Evolutionary conservation across 2,888 invertebrate species (phyloP), one percentile per base, ranked within the genome.

Genomic region (Chrysina gloriosa): DNA sequence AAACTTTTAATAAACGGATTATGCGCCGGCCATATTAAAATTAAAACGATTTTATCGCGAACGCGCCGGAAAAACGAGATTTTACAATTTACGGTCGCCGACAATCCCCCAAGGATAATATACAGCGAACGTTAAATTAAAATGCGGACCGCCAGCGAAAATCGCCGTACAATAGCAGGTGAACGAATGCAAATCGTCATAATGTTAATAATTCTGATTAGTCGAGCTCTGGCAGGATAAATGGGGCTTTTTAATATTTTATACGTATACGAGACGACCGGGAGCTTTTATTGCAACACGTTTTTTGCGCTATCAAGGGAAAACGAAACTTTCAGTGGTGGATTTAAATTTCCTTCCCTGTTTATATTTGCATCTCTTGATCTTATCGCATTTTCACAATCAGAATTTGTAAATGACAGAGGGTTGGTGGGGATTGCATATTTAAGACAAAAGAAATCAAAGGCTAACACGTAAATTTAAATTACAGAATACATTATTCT

Each of bases 1-100:
- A 39, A 56, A 56, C 36, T 56, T 56, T 56, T 56, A 56, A 56
- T 56, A 56, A 56, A 56, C 34, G 36, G 36, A 25, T 50, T 50
- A n/a, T n/a, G n/a, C n/a, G n/a, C 21, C 23, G 21, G 16, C 25
- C 36, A 36, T 56, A 56, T 56, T 34, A 56, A 56, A 56, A 56
- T 56, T 25, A 11, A 21, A 36, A 21, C 36, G 56, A 56, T 56
- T 21, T n/a, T 56, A 56, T 56, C 56, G 11, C 23, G 27, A 31
- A 31, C 31, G 23, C n/a, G 9, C 7, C n/a, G 19, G 16, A 56
- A 29, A 36, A 34, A 56, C 27, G 19, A 56, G 36, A 56, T 56
- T 56, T 56, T 36, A 56, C 23, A 56, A 34, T 56, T 56, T 23
- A 36, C 36, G 23, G 11, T 14, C 23, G 11, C 21, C 9, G n/a